Percentiles rank a stretch among this genome's conserved stretches.
phyloP scores from a whole-genome alignment of 2,797 vertebrate genomes.

The Anolis apletophallus region DNA sequence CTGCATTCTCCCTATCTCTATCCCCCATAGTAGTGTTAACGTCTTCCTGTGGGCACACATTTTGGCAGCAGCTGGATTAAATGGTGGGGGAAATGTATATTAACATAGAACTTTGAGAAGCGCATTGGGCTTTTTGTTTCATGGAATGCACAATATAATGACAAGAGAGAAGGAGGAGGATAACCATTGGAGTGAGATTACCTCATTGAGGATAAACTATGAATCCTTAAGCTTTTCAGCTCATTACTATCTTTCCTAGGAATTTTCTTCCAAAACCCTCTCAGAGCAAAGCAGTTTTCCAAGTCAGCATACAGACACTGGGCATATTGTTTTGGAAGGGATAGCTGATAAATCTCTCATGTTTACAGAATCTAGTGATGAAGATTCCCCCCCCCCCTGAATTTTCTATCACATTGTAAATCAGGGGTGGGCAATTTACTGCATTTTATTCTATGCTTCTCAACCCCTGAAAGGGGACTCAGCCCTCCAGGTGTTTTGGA shows the following conservation, averaged over 20 bases:
- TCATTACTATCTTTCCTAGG: constrained; percentile 57
- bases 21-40: not conserved
- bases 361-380: constrained; percentile 44
- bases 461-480: too few relatives aligned
- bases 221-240: constrained; percentile 47
- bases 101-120: not conserved
- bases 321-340: constrained; percentile 52
- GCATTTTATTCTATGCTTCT: too few relatives aligned
- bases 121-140: not conserved
- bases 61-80: not conserved
- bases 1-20: not conserved
- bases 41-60: constrained; percentile 33
- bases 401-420: constrained; percentile 23
- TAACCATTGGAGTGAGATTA: not conserved
- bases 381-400: constrained; percentile 48
- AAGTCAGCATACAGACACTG: constrained; percentile 64
- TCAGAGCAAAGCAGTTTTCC: constrained; percentile 62
- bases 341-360: constrained; percentile 49
- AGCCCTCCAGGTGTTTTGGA: too few relatives aligned
- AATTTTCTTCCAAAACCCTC: constrained; percentile 56
- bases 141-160: not conserved
- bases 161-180: not conserved
- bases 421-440: too few relatives aligned
- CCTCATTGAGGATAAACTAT: constrained; percentile 33
- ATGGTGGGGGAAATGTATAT: not conserved